A percentile compares a stretch with the other conserved stretches of the same genome.
These are phyloP conservation scores for Suricata suricatta DNA, from an alignment of 2,113 vertebrate genomes.

Conservation along the genomic window DNA sequence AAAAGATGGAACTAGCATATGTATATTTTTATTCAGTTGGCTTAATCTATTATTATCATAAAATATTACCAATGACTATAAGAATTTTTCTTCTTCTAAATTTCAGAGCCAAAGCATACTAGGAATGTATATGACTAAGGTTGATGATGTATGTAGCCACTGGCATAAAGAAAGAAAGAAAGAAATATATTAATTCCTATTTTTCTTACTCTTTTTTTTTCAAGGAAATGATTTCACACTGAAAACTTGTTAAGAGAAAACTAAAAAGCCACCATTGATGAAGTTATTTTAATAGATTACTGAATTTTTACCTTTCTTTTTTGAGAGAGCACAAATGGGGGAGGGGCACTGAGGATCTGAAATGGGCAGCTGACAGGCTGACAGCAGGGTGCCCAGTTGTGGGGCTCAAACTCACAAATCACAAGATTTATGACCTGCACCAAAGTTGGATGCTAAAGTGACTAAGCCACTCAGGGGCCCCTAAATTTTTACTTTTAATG, in stretches of 20 bases:
- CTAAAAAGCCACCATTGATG: neutral
- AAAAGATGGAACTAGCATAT: neutral
- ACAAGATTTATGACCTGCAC: no score
- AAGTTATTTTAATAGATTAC: neutral
- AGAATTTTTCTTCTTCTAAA: conserved; percentile 29
- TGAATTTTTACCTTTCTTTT: neutral
- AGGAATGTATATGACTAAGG: neutral
- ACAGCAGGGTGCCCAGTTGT: no score
- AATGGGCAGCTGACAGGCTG: no score
- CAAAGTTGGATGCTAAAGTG: no score
- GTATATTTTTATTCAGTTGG: conserved; percentile 19
- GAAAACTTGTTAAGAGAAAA: conserved; percentile 35
- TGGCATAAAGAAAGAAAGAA: neutral
- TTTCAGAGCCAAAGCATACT: conserved; percentile 25
- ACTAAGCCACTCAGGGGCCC: no score
- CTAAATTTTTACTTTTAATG: neutral
- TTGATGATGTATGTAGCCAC: neutral
- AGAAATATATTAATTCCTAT: conserved; percentile 9
- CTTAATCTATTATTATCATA: conserved; percentile 21
- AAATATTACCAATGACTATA: conserved; percentile 23
- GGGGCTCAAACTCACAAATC: no score
- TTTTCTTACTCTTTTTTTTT: neutral
- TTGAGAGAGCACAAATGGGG: no score
- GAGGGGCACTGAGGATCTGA: no score
- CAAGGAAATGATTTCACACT: conserved; percentile 41